Evolutionary conservation across 2,888 invertebrate genomes (phyloP).

Genomic region (Drosophila acutilabella): DNA sequence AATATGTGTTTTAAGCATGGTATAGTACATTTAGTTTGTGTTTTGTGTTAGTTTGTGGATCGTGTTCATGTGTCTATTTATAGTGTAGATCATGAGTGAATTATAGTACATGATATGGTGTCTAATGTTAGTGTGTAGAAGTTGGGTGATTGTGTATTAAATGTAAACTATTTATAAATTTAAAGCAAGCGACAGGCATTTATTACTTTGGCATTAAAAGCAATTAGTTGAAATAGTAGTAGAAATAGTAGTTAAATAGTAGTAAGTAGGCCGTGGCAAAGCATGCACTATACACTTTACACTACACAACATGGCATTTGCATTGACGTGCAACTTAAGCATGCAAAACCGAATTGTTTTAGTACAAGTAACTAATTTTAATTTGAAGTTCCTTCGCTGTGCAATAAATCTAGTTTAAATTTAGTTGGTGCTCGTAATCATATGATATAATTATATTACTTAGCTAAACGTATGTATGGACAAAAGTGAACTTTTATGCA

Average conservation of each 20-base stretch:
- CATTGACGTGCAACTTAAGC: constrained; percentile 11
- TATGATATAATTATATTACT: constrained; percentile 36
- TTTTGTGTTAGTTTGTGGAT: constrained; percentile 6
- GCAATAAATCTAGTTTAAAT: constrained; percentile 38
- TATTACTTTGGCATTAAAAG: neutral
- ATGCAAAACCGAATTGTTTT: constrained; percentile 2
- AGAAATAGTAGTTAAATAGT: constrained; percentile 28
- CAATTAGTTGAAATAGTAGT: constrained; percentile 23
- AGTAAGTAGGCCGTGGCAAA: constrained; percentile 3
- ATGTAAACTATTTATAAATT: neutral
- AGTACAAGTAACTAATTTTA: constrained; percentile 1
- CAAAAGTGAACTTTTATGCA: neutral
- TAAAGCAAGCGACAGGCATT: constrained; percentile 33
- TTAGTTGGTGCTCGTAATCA: constrained; percentile 34
- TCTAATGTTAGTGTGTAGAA: constrained; percentile 34
- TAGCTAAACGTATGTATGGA: constrained; percentile 19
- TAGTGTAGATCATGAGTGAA: neutral
- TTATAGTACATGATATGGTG: constrained; percentile 28
- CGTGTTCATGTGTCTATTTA: constrained; percentile 10
- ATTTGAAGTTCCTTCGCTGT: neutral
- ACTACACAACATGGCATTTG: constrained; percentile 37
- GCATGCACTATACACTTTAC: constrained; percentile 22
- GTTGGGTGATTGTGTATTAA: constrained; percentile 5
- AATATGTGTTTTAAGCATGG: constrained; percentile 48
- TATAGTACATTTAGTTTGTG: constrained; percentile 41